Base-by-base conservation (phyloP, 2,113 vertebrate species). In the Petrocephalus microphthalmus region DNA sequence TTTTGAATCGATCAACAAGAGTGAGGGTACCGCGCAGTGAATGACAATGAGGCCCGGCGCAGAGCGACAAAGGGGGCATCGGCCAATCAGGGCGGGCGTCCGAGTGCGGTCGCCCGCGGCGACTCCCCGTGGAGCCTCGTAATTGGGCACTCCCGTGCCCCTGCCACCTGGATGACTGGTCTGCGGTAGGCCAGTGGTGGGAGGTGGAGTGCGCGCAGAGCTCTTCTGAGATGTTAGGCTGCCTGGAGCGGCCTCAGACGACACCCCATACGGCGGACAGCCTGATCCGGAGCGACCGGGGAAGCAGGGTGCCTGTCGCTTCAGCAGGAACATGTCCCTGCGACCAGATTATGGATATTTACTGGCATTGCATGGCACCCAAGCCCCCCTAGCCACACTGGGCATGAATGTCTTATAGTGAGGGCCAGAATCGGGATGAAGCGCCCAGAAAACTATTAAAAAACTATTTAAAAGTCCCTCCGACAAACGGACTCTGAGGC, bases 1-100 rank as follows among this genome's bases (percentile, higher is more conserved):
- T 88, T 88, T 83, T 20, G 20, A 84, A 88, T 88, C 78, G 52
- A 88, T 88, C 87, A 60, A 60, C 87, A 82, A 83, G 51, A 83
- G 74, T 42, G 52, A 60, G 54, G 20, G 78, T 42, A 42, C 10
- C 37, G 3, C 17, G 20, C 0, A 22, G 3, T 1, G 49, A 83
- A 81, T 88, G 74, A 83, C 19, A 88, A 88, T 19, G 52, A 83
- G 81, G 25, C 71, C 5, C 52, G 8, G 53, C 5, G 5, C 19
- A 0, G 4, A 22, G 10, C 33, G 11, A 7, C 51, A 47, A 54
- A 64, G 1, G 85, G 54, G 85, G 54, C 33, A 5, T 64, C 5
- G 29, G n/a, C 45, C 47, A 13, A 37, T 19, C 60, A 29, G 25
- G 33, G 25, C 84, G 5, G 10, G 47, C 47, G 42, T 15, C n/a